These are phyloP conservation scores for Antitype chi DNA, from an alignment of 2,888 invertebrate genomes.

Conservation along the genomic window DNA sequence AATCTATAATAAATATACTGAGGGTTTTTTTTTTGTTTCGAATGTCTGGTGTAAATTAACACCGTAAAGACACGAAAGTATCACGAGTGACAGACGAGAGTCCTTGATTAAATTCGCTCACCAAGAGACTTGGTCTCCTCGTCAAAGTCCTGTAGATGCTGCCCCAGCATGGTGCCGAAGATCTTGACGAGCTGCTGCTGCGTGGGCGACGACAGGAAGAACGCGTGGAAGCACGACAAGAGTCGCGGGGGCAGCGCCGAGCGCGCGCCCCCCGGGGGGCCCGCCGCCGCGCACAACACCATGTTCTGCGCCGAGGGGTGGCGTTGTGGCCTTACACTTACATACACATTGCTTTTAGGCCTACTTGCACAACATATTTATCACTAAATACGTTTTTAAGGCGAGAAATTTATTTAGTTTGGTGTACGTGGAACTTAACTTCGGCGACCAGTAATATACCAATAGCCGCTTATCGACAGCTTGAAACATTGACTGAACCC, in stretches of 20 bases:
- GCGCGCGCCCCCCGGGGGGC: constrained; percentile 96
- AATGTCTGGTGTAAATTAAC: not conserved
- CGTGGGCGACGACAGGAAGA: constrained; percentile 92
- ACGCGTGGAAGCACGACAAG: constrained; percentile 95
- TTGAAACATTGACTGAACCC: not conserved
- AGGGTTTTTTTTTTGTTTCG: not conserved
- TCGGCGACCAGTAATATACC: not conserved
- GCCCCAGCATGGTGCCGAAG: constrained; percentile 95
- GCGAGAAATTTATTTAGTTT: not conserved
- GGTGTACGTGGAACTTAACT: not conserved
- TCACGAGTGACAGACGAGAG: not conserved
- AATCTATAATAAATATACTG: not conserved
- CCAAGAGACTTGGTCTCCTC: constrained; percentile 94
- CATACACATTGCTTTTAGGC: not conserved
- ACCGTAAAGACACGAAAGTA: not conserved
- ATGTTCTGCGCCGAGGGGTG: constrained; percentile 90
- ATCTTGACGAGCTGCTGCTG: constrained; percentile 94
- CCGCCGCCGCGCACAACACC: constrained; percentile 95
- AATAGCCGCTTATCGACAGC: not conserved
- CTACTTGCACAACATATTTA: not conserved
- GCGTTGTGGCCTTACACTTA: no score
- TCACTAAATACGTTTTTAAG: no score
- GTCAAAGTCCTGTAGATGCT: constrained; percentile 94
- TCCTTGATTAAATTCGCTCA: constrained; percentile 62
- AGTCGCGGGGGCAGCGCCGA: constrained; percentile 95